Base-by-base conservation (phyloP, 2,888 invertebrate genomes). In the Tholera decimalis region DNA sequence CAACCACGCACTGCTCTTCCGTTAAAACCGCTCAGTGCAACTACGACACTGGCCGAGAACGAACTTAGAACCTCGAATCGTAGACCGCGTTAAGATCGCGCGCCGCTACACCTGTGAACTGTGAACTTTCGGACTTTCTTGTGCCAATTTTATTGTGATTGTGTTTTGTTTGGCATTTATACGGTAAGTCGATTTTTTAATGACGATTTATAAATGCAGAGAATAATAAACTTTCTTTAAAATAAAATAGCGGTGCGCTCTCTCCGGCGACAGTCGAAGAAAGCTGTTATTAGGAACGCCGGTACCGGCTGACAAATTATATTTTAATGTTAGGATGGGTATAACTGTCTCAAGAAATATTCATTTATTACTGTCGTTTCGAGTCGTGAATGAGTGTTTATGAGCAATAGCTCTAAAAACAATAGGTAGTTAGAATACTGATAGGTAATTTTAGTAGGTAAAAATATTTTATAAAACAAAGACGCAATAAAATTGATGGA, bases 11-110 rank as follows among this genome's bases (percentile, higher is more conserved):
- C 88, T 72, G 87, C 85, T 93, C 91, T 93, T 92, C 93, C 91
- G 90, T 88, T 85, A 86, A 84, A 70, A 81, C 82, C 86, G 91
- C 88, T 94, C 94, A 95, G 95, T 95, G 92, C 88, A 86, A 89
- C 87, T 84, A 90, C 92, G 91, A 90, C 94, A 89, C 90, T 92
- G 90, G 93, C 87, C 87, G 93, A 88, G 94, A 89, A 90, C 93
- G 93, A 94, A 94, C 94, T 93, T 90, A 88, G 91, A 89, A 90
- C 88, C 88, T 84, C 89, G 85, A 89, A 85, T 75, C 78, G 78
- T 84, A 83, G 84, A 80, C 82, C 80, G 79, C 83, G 83, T 79
- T 73, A 67, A 83, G 67, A 83, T 74, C 86, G 82, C 84, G 82
- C 78, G 71, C 66, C 72, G 80, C 78, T 58, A 70, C 73, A 73